A percentile compares a stretch with the other conserved stretches of the same genome.
phyloP scores from a whole-genome alignment of 1,140 invertebrate species.

The Reticulitermes speratus region DNA sequence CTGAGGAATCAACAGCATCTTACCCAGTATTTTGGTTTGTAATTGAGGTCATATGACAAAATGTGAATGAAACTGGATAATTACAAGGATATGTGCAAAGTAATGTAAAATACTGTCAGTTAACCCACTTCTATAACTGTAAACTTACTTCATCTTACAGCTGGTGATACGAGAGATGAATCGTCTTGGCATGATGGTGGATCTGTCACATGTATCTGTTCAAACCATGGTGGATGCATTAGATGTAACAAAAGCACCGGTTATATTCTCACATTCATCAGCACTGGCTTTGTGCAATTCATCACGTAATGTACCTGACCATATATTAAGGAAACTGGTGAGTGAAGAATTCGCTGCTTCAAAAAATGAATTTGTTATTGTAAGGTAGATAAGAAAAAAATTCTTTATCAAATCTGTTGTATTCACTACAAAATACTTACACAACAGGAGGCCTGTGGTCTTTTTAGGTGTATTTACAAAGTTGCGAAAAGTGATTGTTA shows the following conservation, averaged over 20 bases:
- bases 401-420: too few relatives aligned
- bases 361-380: too few relatives aligned
- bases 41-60: too few relatives aligned
- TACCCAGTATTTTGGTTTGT: too few relatives aligned
- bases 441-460: too few relatives aligned
- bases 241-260: conserved; percentile 78
- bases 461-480: too few relatives aligned
- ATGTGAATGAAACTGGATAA: too few relatives aligned
- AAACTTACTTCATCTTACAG: conserved; percentile 42
- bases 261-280: conserved; percentile 91
- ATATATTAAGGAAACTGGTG: conserved; percentile 74
- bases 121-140: neutral
- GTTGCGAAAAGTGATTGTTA: too few relatives aligned
- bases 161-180: conserved; percentile 84
- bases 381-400: too few relatives aligned
- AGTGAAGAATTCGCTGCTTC: neutral
- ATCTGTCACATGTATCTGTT: conserved; percentile 85
- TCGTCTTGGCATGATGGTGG: conserved; percentile 90
- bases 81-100: too few relatives aligned
- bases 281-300: conserved; percentile 84
- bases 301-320: conserved; percentile 84
- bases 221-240: conserved; percentile 83
- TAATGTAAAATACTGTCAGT: neutral
- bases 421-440: too few relatives aligned
- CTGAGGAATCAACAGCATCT: too few relatives aligned